Evolutionary conservation across 2,113 vertebrate species (phyloP).

Genomic region (Protobothrops mucrosquamatus): DNA sequence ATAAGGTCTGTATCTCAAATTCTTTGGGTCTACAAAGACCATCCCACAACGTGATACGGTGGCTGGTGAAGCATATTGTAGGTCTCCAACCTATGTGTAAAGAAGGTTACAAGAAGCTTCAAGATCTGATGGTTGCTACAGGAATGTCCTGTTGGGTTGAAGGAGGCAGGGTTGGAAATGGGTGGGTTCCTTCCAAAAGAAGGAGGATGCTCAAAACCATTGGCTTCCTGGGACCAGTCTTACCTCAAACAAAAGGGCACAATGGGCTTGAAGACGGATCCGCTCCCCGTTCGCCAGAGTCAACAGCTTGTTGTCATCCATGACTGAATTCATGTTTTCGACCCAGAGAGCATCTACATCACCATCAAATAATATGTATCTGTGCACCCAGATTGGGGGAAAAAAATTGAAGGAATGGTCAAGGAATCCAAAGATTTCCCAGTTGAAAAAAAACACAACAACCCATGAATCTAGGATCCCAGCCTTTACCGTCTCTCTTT

Average conservation of each 20-base stretch:
- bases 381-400: slow-evolving; percentile 46
- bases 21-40: slow-evolving; percentile 97
- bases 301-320: slow-evolving; percentile 96
- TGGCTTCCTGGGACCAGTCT: background rate
- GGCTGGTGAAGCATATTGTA: slow-evolving; percentile 95
- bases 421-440: background rate
- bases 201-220: background rate
- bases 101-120: slow-evolving; percentile 1
- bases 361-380: slow-evolving; percentile 96
- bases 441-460: background rate
- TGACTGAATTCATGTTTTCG: slow-evolving; percentile 99
- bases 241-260: slow-evolving; percentile 93
- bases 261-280: slow-evolving; percentile 89
- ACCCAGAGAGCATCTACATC: slow-evolving; percentile 98
- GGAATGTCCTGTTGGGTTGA: background rate
- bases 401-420: background rate
- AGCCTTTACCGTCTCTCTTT: slow-evolving; percentile 83
- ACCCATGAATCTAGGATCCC: background rate
- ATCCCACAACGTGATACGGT: slow-evolving; percentile 96
- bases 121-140: background rate
- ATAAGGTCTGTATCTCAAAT: slow-evolving; percentile 85
- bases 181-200: background rate
- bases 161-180: background rate
- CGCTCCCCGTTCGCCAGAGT: slow-evolving; percentile 94
- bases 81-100: slow-evolving; percentile 84